Evolutionary conservation across 2,797 vertebrate species (phyloP).

Genomic region (Urocyon cinereoargenteus): DNA sequence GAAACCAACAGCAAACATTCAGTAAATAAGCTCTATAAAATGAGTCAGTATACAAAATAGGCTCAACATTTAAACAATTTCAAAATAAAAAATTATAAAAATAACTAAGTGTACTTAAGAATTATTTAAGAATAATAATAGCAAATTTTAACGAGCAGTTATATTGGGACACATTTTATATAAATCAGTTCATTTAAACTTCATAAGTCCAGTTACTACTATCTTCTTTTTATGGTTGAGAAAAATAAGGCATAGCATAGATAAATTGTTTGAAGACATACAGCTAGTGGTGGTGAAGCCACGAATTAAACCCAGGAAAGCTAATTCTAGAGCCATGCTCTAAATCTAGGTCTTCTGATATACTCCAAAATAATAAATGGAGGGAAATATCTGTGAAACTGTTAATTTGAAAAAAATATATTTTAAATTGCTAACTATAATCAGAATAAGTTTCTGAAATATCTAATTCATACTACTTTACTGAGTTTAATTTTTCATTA

Average conservation of each 20-base stretch:
- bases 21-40: constrained; percentile 32
- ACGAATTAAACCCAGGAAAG: neutral
- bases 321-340: neutral
- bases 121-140: neutral
- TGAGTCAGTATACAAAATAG: neutral
- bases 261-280: neutral
- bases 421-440: constrained; percentile 41
- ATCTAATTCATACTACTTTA: neutral
- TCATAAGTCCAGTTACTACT: neutral
- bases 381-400: neutral
- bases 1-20: neutral
- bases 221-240: neutral
- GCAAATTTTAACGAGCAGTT: neutral
- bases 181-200: constrained; percentile 44
- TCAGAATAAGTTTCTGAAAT: constrained; percentile 4
- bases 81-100: constrained; percentile 29
- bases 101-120: neutral
- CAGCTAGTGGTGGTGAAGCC: neutral
- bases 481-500: neutral
- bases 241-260: neutral
- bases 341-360: neutral
- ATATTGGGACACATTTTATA: neutral
- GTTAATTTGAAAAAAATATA: constrained; percentile 28
- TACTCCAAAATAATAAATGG: neutral
- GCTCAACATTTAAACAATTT: constrained; percentile 44